A percentile compares a stretch with the other conserved stretches of the same genome.
phyloP scores from a whole-genome alignment of 2,888 invertebrate species.

The Caenorhabditis virilis region DNA sequence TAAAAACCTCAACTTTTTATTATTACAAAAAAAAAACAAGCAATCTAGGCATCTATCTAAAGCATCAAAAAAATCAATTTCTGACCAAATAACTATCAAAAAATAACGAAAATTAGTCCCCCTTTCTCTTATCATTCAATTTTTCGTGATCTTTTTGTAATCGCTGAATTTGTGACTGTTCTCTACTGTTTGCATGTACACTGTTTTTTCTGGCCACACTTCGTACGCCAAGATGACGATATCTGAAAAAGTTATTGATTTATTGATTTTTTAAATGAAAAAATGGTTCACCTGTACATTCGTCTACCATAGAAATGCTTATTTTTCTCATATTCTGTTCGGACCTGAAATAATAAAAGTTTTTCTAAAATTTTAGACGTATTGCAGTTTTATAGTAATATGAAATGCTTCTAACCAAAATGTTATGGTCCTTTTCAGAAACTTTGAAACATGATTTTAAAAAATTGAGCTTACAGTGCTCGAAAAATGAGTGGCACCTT shows the following conservation, averaged over 20 bases:
- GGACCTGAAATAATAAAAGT: slow-evolving; percentile 30
- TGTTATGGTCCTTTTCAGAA: too few species aligned
- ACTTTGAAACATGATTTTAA: too few species aligned
- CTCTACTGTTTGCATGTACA: slow-evolving; percentile 24
- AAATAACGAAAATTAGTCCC: not conserved
- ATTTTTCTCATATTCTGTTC: slow-evolving; percentile 53
- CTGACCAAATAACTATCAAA: not conserved
- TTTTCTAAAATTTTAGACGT: too few species aligned
- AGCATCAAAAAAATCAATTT: not conserved
- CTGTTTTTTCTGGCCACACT: slow-evolving; percentile 34
- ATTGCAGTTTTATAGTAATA: too few species aligned
- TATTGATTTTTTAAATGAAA: not conserved
- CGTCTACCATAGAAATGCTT: slow-evolving; percentile 36
- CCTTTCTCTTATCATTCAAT: slow-evolving; percentile 5
- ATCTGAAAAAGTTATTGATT: slow-evolving; percentile 23
- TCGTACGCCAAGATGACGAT: slow-evolving; percentile 47
- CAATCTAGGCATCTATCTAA: too few species aligned
- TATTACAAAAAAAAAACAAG: not conserved
- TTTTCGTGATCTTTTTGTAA: slow-evolving; percentile 27
- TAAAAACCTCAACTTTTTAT: not conserved
- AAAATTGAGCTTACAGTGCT: too few species aligned
- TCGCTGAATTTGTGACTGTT: slow-evolving; percentile 26
- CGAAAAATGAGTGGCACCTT: too few species aligned
- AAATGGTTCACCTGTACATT: slow-evolving; percentile 34
- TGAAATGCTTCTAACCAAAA: too few species aligned